A percentile compares a stretch with the other conserved stretches of the same genome.
These are phyloP conservation scores for Neodiprion fabricii DNA, from an alignment of 1,140 invertebrate genomes.

Conservation along the genomic window DNA sequence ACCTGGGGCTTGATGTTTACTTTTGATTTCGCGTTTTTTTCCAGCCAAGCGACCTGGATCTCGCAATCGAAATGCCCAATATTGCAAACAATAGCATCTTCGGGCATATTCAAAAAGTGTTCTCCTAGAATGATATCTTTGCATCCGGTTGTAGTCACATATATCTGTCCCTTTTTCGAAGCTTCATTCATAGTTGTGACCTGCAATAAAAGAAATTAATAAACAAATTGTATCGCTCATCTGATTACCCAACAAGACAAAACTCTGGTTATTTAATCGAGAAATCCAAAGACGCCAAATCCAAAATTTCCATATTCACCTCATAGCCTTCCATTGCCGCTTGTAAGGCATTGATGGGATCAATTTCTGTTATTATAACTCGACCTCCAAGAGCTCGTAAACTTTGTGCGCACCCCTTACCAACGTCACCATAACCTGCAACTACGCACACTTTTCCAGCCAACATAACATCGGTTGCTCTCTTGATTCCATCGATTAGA, in stretches of 20 bases:
- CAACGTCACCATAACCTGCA: conserved; percentile 98
- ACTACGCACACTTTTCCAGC: conserved; percentile 98
- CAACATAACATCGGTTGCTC: conserved; percentile 98
- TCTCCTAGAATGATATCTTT: conserved; percentile 89
- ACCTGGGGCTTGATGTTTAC: conserved; percentile 98
- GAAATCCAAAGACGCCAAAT: conserved; percentile 13
- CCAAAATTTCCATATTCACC: conserved; percentile 47
- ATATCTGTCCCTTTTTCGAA: conserved; percentile 89
- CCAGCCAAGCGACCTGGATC: conserved; percentile 96
- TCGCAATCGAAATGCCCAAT: conserved; percentile 99
- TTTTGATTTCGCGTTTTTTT: conserved; percentile 91
- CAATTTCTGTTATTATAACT: conserved; percentile 97
- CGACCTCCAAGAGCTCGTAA: conserved; percentile 93
- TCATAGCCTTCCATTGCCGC: conserved; percentile 98
- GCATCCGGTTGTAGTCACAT: conserved; percentile 98
- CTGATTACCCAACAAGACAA: conserved; percentile 11
- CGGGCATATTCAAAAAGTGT: conserved; percentile 92
- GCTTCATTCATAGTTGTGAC: conserved; percentile 98
- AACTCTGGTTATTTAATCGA: background rate
- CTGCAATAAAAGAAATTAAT: conserved; percentile 60
- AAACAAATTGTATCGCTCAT: background rate
- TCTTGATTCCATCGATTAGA: conserved; percentile 97
- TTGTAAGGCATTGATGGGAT: conserved; percentile 99
- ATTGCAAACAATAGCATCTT: conserved; percentile 98
- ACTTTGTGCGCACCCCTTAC: conserved; percentile 97